A percentile compares a stretch with the other conserved stretches of the same genome.
These are phyloP conservation scores for Psittacula derbiana DNA, from an alignment of 2,797 vertebrate species.

Conservation along the genomic window DNA sequence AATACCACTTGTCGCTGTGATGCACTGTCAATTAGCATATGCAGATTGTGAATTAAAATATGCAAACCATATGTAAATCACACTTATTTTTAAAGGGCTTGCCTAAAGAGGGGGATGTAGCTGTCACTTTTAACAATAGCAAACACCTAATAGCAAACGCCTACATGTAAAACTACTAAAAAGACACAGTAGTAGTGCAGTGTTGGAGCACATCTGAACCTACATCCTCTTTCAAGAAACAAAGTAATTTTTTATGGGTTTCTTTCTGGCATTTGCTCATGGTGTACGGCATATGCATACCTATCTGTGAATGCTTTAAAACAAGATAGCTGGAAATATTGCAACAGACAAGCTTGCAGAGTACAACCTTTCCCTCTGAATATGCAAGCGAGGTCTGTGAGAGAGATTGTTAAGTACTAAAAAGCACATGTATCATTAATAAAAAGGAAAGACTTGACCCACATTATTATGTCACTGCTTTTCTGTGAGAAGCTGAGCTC, in stretches of 20 bases:
- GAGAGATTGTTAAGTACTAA: not conserved
- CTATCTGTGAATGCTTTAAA: not conserved
- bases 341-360: not conserved
- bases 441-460: not conserved
- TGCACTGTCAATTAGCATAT: conserved; percentile 39
- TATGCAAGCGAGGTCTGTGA: not conserved
- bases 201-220: not conserved
- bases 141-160: conserved; percentile 62
- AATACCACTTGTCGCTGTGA: not conserved
- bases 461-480: not conserved
- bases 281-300: not conserved
- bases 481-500: not conserved
- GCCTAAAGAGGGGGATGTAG: conserved; percentile 46
- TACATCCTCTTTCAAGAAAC: not conserved
- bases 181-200: not conserved
- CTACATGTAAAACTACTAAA: conserved; percentile 30
- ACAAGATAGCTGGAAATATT: not conserved
- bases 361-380: not conserved
- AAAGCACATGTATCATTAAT: not conserved
- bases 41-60: conserved; percentile 10
- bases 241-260: not conserved
- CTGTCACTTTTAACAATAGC: conserved; percentile 67
- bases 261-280: not conserved
- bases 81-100: conserved; percentile 46
- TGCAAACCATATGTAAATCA: conserved; percentile 36